Evolutionary conservation across 2,113 vertebrate species (phyloP).

Genomic region (Balaenoptera acutorostrata): DNA sequence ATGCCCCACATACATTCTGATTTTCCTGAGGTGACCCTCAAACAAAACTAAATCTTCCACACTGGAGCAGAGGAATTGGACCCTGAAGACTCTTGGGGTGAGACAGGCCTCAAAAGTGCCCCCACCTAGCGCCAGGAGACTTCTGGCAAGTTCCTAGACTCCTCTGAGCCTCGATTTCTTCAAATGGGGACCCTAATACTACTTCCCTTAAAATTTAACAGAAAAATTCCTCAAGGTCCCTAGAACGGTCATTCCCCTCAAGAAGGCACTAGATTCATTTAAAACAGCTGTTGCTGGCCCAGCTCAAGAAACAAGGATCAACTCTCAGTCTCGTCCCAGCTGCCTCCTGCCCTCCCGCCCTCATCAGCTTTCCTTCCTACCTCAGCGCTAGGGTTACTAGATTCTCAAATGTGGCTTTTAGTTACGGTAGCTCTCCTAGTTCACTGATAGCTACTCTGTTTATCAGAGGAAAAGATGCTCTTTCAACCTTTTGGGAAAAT

Average conservation of each 20-base stretch:
- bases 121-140: neutral
- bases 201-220: neutral
- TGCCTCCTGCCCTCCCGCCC: neutral
- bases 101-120: neutral
- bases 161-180: neutral
- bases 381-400: neutral
- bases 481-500: neutral
- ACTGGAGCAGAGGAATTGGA: neutral
- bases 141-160: neutral
- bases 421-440: neutral
- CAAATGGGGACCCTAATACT: neutral
- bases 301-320: neutral
- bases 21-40: neutral
- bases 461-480: neutral
- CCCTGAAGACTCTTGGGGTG: neutral
- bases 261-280: neutral
- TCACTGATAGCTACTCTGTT: neutral
- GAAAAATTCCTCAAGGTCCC: neutral
- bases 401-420: neutral
- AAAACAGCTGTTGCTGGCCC: neutral
- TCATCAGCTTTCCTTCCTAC: neutral
- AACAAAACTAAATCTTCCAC: neutral
- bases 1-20: neutral
- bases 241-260: neutral
- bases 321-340: neutral